phyloP scores from a whole-genome alignment of 53 echinoderm and acorn worm genomes.

The Holothuria leucospilota region DNA sequence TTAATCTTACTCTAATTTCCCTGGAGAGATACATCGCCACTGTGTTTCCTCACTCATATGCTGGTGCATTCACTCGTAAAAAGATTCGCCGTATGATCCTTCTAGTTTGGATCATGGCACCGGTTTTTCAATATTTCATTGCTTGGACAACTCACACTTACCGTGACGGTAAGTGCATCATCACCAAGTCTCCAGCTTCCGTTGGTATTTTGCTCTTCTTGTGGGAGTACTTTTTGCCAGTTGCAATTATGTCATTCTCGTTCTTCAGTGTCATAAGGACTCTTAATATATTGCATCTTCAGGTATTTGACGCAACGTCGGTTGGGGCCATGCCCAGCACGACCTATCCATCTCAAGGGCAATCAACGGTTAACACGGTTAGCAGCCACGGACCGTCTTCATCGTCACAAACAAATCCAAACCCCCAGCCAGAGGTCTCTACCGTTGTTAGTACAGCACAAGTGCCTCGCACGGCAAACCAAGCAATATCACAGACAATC shows the following conservation, averaged over 20 bases:
- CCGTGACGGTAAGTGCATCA: slow-evolving; percentile 37
- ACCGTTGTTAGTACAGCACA: no score
- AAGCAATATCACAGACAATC: no score
- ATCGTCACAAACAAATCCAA: no score
- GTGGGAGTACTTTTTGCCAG: slow-evolving; percentile 79
- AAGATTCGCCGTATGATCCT: background rate
- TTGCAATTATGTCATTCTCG: slow-evolving; percentile 72
- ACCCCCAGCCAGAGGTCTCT: no score
- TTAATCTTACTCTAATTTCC: slow-evolving; percentile 80
- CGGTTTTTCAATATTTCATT: slow-evolving; percentile 32
- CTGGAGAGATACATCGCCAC: slow-evolving; percentile 78
- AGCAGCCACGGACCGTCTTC: no score
- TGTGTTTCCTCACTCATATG: slow-evolving; percentile 73
- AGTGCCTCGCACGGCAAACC: no score
- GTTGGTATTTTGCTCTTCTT: slow-evolving; percentile 69
- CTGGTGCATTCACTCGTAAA: slow-evolving; percentile 58
- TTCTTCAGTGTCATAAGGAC: slow-evolving; percentile 62
- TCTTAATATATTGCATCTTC: slow-evolving; percentile 51
- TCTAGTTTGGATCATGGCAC: slow-evolving; percentile 32
- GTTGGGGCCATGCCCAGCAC: no score
- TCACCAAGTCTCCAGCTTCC: slow-evolving; percentile 24
- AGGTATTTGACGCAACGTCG: background rate
- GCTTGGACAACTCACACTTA: slow-evolving; percentile 15
- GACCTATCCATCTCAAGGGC: no score
- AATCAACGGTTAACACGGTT: no score